phyloP scores from a whole-genome alignment of 1,140 invertebrate genomes.

The Solenopsis invicta region DNA sequence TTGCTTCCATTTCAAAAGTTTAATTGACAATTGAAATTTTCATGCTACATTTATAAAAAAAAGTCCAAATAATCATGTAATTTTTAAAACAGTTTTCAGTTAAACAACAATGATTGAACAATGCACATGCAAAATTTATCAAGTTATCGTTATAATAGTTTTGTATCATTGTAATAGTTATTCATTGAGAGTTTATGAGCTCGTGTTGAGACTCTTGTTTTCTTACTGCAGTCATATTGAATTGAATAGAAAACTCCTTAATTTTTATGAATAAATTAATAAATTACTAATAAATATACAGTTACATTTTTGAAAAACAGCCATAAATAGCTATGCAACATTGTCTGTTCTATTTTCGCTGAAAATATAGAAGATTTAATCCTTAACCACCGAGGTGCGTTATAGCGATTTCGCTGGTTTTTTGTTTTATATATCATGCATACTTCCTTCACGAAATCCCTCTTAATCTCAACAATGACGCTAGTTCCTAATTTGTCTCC shows the following conservation, averaged over 20 bases:
- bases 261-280: not conserved
- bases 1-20: slow-evolving; percentile 48
- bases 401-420: too few relatives aligned
- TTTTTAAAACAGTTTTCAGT: slow-evolving; percentile 36
- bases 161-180: slow-evolving; percentile 33
- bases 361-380: not conserved
- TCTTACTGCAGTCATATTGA: slow-evolving; percentile 6
- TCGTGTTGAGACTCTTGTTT: not conserved
- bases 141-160: slow-evolving; percentile 30
- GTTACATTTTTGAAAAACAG: slow-evolving; percentile 3
- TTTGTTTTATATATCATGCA: too few relatives aligned
- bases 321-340: not conserved
- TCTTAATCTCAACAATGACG: too few relatives aligned
- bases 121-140: slow-evolving; percentile 45
- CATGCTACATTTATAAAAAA: slow-evolving; percentile 38
- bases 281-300: not conserved
- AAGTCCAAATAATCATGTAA: not conserved
- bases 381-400: too few relatives aligned
- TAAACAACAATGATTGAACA: slow-evolving; percentile 23
- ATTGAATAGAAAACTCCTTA: not conserved
- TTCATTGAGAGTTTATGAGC: slow-evolving; percentile 36
- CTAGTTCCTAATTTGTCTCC: too few relatives aligned
- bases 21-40: slow-evolving; percentile 69
- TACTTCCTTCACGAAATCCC: too few relatives aligned
- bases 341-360: not conserved